Percentiles rank a stretch among this genome's conserved stretches.
Evolutionary conservation across 2,888 invertebrate species (phyloP).

Genomic region (Epistrophella euchroma): DNA sequence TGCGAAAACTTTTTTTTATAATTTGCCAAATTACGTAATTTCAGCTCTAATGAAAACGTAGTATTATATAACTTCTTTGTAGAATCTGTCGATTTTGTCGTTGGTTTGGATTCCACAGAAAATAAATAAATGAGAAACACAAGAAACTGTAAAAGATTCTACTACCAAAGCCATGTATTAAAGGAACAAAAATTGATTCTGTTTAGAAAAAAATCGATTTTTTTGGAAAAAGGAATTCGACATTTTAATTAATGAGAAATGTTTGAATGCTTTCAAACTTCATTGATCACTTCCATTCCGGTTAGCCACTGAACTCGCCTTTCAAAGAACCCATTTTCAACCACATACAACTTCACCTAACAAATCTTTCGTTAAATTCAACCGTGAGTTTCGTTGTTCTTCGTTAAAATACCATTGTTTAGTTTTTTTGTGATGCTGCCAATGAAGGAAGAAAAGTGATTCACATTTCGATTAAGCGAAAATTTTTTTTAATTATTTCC

Average conservation of each 20-base stretch:
- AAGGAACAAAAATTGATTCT: too few species aligned
- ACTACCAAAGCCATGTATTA: too few species aligned
- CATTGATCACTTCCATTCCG: constrained; percentile 21
- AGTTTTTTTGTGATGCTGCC: constrained; percentile 76
- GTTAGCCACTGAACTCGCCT: constrained; percentile 7
- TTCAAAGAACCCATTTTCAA: background rate
- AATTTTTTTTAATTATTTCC: constrained; percentile 68
- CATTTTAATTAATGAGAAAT: background rate
- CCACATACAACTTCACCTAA: constrained; percentile 43
- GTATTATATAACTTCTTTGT: too few species aligned
- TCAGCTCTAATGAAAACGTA: too few species aligned
- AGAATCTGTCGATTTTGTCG: too few species aligned
- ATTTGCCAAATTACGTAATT: too few species aligned
- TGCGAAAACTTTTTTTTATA: too few species aligned
- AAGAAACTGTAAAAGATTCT: too few species aligned
- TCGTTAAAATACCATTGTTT: constrained; percentile 76
- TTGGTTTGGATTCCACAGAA: too few species aligned
- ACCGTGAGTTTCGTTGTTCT: constrained; percentile 63
- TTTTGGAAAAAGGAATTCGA: too few species aligned
- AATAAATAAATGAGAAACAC: too few species aligned
- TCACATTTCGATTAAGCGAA: constrained; percentile 76
- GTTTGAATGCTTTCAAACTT: background rate
- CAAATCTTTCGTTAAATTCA: constrained; percentile 57
- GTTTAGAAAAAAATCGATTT: too few species aligned
- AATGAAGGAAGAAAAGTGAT: constrained; percentile 72